Evolutionary conservation across 2,888 invertebrate species (phyloP).

Genomic region (Lithophane semibrunnea): DNA sequence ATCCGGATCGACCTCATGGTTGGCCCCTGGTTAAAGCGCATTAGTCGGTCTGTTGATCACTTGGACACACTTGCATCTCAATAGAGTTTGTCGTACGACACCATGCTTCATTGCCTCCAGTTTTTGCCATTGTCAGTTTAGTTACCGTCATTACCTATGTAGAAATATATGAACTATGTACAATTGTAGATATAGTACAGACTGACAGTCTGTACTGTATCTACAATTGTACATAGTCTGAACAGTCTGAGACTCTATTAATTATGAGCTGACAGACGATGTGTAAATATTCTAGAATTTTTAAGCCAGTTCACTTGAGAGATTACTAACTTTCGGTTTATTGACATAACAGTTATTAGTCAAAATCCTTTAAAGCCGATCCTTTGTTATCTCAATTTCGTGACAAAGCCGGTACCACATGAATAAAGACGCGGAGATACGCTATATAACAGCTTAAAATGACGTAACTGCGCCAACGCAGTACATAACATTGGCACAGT

Average conservation of each 20-base stretch:
- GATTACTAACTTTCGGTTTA: not conserved
- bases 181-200: not conserved
- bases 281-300: not conserved
- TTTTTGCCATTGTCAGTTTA: constrained; percentile 60
- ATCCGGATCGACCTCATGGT: constrained; percentile 71
- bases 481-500: constrained; percentile 70
- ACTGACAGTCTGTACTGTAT: too few species aligned
- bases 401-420: constrained; percentile 12
- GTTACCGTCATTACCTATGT: constrained; percentile 40
- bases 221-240: too few species aligned
- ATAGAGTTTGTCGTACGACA: constrained; percentile 77
- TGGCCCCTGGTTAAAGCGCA: constrained; percentile 75
- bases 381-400: constrained; percentile 20
- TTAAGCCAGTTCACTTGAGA: not conserved
- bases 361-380: not conserved
- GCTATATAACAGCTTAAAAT: constrained; percentile 39
- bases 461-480: constrained; percentile 47
- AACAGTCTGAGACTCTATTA: not conserved
- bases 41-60: constrained; percentile 79
- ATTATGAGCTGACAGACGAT: not conserved
- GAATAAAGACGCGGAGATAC: not conserved
- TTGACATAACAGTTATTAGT: not conserved
- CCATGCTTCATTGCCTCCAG: constrained; percentile 74
- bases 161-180: constrained; percentile 25
- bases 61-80: constrained; percentile 81